Evolutionary conservation across 2,888 invertebrate species (phyloP), one percentile per base, ranked within the genome.

Genomic region (Callosobruchus maculatus): DNA sequence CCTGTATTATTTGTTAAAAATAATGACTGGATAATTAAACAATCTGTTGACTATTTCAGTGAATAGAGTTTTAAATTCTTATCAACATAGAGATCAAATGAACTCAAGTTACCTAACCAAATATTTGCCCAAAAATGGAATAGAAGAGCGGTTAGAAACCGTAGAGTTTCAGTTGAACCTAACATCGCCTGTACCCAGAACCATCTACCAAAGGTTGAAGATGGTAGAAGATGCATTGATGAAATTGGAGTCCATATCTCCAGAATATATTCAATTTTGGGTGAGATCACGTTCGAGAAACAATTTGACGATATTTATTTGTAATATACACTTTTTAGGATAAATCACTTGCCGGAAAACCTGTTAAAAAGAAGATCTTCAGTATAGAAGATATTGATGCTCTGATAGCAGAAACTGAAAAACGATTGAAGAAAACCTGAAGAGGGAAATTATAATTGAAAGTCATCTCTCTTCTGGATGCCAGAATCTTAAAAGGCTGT

Each of bases 251-350:
- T 90, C 94, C 0, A 85, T 94, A 73, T 95, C 95, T 67, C 95
- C 95, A 0, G 96, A 96, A 85, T 96, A 96, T 83, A 90, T 91
- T 22, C 90, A 92, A 79, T 92, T 93, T 86, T 89, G 91, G 89
- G 92, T 91, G 87, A 85, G 88, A 87, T 66, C n/a, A n/a, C n/a
- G n/a, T 26, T 26, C 7, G 26, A 26, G 7, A 26, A 26, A 26
- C 7, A 26, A 26, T n/a, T n/a, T 7, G 49, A 18, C 49, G 4
- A 49, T 7, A 13, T 5, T 49, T 49, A 13, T 49, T 3, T 13
- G 4, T 3, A 49, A 31, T 74, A 70, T 67, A 70, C 71, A 71
- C 79, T 80, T 71, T 77, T 70, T 73, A 84, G 85, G 83, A 83
- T 72, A 83, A 82, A 73, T 79, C 77, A 7, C 67, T 74, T 67